A percentile compares a stretch with the other conserved stretches of the same genome.
Conservation (phyloP, 2,797 vertebrate genomes). For the Scarus forsteni region DNA sequence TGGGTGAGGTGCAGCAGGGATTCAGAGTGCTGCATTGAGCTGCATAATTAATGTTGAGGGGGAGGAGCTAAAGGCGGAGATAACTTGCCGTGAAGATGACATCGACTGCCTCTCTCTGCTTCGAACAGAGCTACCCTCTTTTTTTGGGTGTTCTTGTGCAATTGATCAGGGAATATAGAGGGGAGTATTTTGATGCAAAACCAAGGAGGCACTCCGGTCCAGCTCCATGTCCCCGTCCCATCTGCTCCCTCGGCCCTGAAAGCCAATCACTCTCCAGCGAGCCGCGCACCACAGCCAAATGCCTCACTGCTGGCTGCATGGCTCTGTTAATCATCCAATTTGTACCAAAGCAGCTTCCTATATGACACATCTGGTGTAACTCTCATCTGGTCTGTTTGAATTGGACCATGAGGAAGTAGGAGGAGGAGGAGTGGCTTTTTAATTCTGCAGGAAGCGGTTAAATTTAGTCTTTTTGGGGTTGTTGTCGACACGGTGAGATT, state of each 20-base stretch:
- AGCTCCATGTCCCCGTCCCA: constrained; percentile 65
- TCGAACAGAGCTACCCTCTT: constrained; percentile 26
- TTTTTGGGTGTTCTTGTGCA: constrained; percentile 7
- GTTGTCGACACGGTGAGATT: constrained; percentile 31
- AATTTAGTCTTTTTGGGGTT: constrained; percentile 43
- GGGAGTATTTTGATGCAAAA: constrained; percentile 50
- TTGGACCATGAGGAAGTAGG: constrained; percentile 45
- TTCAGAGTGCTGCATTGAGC: constrained; percentile 87
- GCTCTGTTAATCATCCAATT: constrained; percentile 79
- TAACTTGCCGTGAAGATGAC: constrained; percentile 57
- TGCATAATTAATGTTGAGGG: constrained; percentile 87
- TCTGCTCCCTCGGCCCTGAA: constrained; percentile 73
- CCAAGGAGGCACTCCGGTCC: constrained; percentile 44
- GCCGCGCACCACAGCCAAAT: constrained; percentile 59
- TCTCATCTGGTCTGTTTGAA: constrained; percentile 59
- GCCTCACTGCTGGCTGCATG: constrained; percentile 56
- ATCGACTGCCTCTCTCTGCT: constrained; percentile 38
- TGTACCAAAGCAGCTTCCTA: constrained; percentile 71
- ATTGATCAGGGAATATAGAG: constrained; percentile 17
- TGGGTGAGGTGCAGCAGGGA: constrained; percentile 80
- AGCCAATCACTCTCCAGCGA: constrained; percentile 68
- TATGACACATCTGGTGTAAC: constrained; percentile 75
- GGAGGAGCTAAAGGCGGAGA: constrained; percentile 79
- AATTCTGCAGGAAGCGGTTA: constrained; percentile 45
- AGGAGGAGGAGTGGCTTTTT: constrained; percentile 40